Percentiles rank a stretch among this genome's conserved stretches.
Conservation (phyloP, 2,113 vertebrate genomes). For the Tychaedon coryphoeus region DNA sequence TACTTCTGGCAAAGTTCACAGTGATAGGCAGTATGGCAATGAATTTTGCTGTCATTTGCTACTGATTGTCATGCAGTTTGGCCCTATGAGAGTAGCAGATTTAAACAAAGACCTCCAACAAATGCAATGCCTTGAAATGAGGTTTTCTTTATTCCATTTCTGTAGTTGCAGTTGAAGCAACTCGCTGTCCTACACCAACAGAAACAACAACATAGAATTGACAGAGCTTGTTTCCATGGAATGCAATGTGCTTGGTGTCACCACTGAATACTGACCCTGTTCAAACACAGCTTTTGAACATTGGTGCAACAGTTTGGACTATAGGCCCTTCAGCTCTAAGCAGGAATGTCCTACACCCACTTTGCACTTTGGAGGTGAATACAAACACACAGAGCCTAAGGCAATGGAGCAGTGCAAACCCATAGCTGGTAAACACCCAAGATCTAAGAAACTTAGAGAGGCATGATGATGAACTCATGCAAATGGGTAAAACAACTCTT, state of each 20-base stretch:
- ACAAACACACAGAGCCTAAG: not conserved
- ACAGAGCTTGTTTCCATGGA: not conserved
- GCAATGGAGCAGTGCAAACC: not conserved
- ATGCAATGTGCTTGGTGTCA: fast-evolving
- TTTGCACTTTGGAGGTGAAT: not conserved
- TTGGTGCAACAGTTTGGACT: not conserved
- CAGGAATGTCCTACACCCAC: not conserved
- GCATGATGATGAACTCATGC: not conserved
- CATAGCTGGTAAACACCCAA: not conserved
- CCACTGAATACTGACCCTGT: not conserved
- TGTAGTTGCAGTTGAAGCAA: not conserved
- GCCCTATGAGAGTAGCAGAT: not conserved
- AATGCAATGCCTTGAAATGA: not conserved
- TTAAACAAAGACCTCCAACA: not conserved
- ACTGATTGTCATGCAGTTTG: not conserved
- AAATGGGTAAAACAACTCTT: not conserved
- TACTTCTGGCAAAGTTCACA: not conserved
- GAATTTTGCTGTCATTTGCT: not conserved
- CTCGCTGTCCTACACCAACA: not conserved
- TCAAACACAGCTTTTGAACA: not conserved
- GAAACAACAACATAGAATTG: fast-evolving
- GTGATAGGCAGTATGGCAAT: not conserved
- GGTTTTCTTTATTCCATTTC: not conserved
- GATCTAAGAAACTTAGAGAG: not conserved
- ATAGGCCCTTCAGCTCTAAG: not conserved